Evolutionary conservation across 1,140 invertebrate genomes (phyloP).

Genomic region (Scaptodrosophila lebanonensis): DNA sequence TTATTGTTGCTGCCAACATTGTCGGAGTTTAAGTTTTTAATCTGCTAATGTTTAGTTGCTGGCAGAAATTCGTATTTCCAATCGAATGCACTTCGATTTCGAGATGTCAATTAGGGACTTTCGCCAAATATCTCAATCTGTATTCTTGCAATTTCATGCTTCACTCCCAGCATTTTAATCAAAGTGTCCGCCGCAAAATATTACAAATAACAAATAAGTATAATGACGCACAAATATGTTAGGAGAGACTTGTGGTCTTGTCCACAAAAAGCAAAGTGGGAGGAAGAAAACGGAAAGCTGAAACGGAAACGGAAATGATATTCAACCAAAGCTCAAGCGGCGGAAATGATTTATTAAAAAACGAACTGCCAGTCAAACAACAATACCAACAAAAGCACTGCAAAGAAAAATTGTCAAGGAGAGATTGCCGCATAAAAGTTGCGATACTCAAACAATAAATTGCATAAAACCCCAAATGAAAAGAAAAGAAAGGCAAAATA

Average conservation of each 20-base stretch:
- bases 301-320: slow-evolving; percentile 54
- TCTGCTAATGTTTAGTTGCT: slow-evolving; percentile 59
- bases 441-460: slow-evolving; percentile 65
- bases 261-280: slow-evolving; percentile 35
- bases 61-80: slow-evolving; percentile 13
- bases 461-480: slow-evolving; percentile 50
- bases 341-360: slow-evolving; percentile 74
- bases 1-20: slow-evolving; percentile 41
- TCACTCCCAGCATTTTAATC: slow-evolving; percentile 24
- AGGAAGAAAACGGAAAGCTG: neutral
- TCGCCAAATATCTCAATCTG: slow-evolving; percentile 34
- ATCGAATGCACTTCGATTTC: slow-evolving; percentile 18
- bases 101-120: slow-evolving; percentile 28
- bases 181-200: slow-evolving; percentile 23
- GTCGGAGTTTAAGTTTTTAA: slow-evolving; percentile 45
- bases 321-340: slow-evolving; percentile 52
- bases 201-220: slow-evolving; percentile 8
- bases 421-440: slow-evolving; percentile 51
- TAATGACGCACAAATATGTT: slow-evolving; percentile 24
- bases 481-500: slow-evolving; percentile 8
- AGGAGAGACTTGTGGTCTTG: slow-evolving; percentile 20
- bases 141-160: slow-evolving; percentile 24
- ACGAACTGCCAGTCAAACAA: slow-evolving; percentile 11
- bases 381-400: slow-evolving; percentile 18
- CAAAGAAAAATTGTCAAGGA: slow-evolving; percentile 36